A percentile compares a stretch with the other conserved stretches of the same genome.
Evolutionary conservation across 2,113 vertebrate species (phyloP).

Genomic region (Myiagra hebetior): DNA sequence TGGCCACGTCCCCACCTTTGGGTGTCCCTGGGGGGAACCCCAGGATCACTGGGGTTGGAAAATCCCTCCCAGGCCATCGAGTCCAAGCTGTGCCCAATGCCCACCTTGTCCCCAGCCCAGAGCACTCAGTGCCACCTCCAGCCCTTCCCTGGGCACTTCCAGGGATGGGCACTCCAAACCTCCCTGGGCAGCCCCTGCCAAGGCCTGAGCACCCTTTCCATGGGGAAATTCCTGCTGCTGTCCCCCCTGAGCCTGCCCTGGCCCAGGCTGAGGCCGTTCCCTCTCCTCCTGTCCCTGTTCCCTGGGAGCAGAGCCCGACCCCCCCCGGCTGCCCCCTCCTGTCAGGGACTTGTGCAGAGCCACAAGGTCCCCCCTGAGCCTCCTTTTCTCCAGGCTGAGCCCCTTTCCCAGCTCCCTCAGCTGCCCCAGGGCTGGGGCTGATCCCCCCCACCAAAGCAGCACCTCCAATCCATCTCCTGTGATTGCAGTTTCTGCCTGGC

Average conservation of each 20-base stretch:
- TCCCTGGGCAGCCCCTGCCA: background rate
- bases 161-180: background rate
- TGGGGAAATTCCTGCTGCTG: fast-evolving
- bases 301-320: background rate
- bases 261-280: background rate
- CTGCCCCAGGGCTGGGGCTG: background rate
- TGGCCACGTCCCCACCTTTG: background rate
- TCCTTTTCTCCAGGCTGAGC: background rate
- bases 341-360: background rate
- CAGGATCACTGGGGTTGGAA: background rate
- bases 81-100: fast-evolving
- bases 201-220: fast-evolving
- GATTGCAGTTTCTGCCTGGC: background rate
- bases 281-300: background rate
- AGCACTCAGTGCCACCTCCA: background rate
- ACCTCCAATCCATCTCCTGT: background rate
- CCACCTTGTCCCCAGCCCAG: background rate
- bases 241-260: fast-evolving
- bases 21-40: background rate
- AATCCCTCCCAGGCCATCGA: fast-evolving
- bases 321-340: background rate
- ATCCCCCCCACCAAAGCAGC: background rate
- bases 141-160: background rate
- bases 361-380: background rate
- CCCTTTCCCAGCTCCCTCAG: background rate